Conservation (phyloP, 2,888 invertebrate species). For the Drosophila mayaguana region DNA sequence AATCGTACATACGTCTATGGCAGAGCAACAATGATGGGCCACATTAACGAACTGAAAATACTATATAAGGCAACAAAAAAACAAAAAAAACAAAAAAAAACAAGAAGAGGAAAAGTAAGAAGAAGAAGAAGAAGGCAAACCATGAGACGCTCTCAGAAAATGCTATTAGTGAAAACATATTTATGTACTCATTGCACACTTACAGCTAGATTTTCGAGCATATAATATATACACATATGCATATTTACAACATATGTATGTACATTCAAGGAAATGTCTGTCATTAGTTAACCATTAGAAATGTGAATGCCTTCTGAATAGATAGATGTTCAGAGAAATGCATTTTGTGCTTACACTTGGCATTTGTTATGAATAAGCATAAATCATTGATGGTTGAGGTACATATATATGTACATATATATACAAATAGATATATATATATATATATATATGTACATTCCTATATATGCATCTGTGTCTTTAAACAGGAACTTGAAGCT, state of each 20-base stretch:
- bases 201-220: slow-evolving; percentile 2
- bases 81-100: background rate
- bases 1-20: slow-evolving; percentile 6
- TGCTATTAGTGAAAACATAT: slow-evolving; percentile 46
- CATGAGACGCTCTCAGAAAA: slow-evolving; percentile 45
- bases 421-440: background rate
- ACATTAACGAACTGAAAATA: slow-evolving; percentile 44
- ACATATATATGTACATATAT: too few relatives aligned
- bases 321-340: background rate
- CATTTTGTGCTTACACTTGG: background rate
- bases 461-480: background rate
- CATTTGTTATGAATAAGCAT: background rate
- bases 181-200: slow-evolving; percentile 24
- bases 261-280: background rate
- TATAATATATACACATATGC: background rate
- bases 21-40: slow-evolving; percentile 41
- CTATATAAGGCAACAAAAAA: background rate
- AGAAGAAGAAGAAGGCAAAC: slow-evolving; percentile 2
- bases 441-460: background rate
- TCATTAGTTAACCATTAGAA: slow-evolving; percentile 19
- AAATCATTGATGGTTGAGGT: slow-evolving; percentile 1
- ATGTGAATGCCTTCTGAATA: background rate
- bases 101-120: background rate
- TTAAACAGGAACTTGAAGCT: background rate
- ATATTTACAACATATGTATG: slow-evolving; percentile 1